Evolutionary conservation across 1,140 invertebrate species (phyloP), one percentile per base, ranked within the genome.

Genomic region (Hylaeus volcanicus): DNA sequence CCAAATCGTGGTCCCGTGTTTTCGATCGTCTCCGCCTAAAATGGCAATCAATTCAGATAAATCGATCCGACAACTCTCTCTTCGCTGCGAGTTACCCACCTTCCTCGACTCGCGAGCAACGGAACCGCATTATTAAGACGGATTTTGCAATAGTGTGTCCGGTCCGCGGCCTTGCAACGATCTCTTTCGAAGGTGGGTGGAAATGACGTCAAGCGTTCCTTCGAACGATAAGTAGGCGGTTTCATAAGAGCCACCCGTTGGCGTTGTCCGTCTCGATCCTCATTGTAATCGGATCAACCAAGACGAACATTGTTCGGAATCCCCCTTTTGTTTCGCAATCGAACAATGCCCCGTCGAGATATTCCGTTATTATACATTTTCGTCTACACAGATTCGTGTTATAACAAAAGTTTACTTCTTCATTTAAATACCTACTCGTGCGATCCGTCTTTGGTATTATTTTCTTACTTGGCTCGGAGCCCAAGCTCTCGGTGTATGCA

Each of bases 131-230:
- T 85, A 86, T 86, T 86, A 82, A 85, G 66, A 82, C 26, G 55
- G 79, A 79, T 85, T 82, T 86, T 70, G 85, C 68, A 85, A 86
- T 48, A 11, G 26, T 37, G 71, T 61, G 64, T 84, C 82, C 74
- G 84, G 56, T 78, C 63, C 8, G 9, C 53, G 70, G 81, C 64
- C 65, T 83, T 60, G 15, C 68, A 48, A 55, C 58, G 53, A 63
- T 81, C 70, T 85, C 70, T 79, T 39, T 63, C 58, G 11, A 65
- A 48, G 41, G 45, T 77, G 70, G 60, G n/a, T 80, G 79, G 66
- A 77, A 63, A 53, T 86, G 82, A 81, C 68, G 85, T 75, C 85
- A 86, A 76, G 8, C 39, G 51, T 56, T 64, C 11, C 51, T 83
- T 61, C 15, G 64, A 26, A 45, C 56, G 73, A 58, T 71, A 66